Percentiles rank a stretch among this genome's conserved stretches.
phyloP scores from a whole-genome alignment of 2,113 vertebrate species.

The Leucopsar rothschildi region DNA sequence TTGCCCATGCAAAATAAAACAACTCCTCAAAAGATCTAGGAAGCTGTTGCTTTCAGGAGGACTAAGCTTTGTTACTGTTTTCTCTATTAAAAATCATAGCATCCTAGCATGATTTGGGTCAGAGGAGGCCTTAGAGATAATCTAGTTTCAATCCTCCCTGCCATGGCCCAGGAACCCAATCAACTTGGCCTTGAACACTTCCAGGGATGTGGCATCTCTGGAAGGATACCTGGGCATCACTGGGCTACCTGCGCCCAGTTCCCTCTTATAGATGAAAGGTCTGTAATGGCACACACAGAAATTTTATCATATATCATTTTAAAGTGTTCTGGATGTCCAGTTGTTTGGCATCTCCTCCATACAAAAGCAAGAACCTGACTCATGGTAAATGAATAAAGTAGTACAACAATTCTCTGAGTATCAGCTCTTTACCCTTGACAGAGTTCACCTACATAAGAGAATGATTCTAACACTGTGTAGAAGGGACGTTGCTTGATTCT shows the following conservation, averaged over 20 bases:
- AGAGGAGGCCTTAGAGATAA: too few relatives aligned
- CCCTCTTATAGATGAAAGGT: background rate
- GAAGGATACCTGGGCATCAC: too few relatives aligned
- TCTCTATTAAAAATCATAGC: background rate
- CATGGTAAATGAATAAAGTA: background rate
- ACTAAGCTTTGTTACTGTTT: background rate
- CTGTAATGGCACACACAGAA: background rate
- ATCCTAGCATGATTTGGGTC: background rate
- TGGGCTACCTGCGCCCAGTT: background rate
- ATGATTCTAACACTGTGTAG: background rate
- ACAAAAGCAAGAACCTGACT: background rate
- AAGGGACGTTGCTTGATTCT: background rate
- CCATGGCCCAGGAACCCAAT: background rate
- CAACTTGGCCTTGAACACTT: background rate
- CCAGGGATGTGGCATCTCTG: background rate
- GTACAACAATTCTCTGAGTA: background rate
- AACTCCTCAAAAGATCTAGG: background rate
- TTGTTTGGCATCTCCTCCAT: fast-evolving
- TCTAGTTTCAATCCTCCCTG: fast-evolving
- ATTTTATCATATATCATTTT: background rate
- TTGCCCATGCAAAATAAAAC: background rate
- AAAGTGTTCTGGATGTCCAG: background rate
- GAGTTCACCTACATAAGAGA: fast-evolving
- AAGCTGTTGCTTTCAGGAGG: background rate
- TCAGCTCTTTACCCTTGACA: background rate